Percentiles rank a stretch among this genome's conserved stretches.
Evolutionary conservation across 2,797 vertebrate genomes (phyloP).

Genomic region (Gorsachius magnificus): DNA sequence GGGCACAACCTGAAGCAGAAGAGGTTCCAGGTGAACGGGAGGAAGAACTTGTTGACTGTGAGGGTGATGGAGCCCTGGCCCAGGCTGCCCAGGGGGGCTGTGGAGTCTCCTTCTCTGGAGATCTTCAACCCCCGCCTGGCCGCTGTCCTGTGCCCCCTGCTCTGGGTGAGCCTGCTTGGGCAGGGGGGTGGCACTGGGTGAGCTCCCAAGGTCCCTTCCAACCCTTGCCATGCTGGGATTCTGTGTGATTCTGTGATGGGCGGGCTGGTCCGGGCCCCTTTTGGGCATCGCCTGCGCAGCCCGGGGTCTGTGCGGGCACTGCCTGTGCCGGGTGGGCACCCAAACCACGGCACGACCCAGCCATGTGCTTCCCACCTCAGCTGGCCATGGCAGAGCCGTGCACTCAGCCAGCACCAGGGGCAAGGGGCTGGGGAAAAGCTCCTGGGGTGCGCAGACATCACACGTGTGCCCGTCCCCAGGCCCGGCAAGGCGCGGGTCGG

Average conservation of each 20-base stretch:
- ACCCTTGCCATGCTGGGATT: no score
- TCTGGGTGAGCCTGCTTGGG: no score
- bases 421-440: neutral
- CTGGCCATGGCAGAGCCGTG: accelerated
- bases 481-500: accelerated
- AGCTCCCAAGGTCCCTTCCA: no score
- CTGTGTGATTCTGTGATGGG: neutral
- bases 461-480: accelerated
- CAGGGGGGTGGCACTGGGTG: no score
- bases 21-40: no score
- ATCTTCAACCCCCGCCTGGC: no score
- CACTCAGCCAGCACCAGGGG: neutral
- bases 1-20: no score
- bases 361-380: neutral
- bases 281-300: neutral
- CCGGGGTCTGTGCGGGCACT: accelerated
- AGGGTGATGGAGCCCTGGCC: no score
- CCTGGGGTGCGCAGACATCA: neutral
- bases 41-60: no score
- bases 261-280: accelerated
- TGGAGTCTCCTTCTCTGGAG: no score
- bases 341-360: accelerated
- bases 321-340: neutral
- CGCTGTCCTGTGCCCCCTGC: no score
- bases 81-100: no score